These are phyloP conservation scores for Candoia aspera DNA, from an alignment of 2,113 vertebrate species.

Conservation along the genomic window DNA sequence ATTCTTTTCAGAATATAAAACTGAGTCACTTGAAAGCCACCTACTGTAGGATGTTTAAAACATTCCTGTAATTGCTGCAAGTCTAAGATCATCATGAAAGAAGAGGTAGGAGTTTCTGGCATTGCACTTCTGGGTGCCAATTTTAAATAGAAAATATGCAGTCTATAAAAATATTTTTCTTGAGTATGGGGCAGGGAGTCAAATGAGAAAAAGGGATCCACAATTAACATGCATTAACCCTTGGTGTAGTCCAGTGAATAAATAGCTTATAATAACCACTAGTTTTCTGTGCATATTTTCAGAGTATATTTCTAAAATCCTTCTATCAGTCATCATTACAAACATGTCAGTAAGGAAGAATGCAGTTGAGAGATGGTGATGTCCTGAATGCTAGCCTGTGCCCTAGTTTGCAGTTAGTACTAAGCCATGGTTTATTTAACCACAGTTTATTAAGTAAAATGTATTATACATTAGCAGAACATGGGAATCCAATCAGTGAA, in stretches of 20 bases:
- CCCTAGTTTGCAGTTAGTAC: not conserved
- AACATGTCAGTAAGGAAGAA: not conserved
- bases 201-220: not conserved
- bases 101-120: not conserved
- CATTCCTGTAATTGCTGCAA: constrained; percentile 57
- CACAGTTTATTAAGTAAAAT: not conserved
- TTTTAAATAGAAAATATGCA: constrained; percentile 15
- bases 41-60: constrained; percentile 61
- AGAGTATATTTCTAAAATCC: not conserved
- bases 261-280: not conserved
- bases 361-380: not conserved
- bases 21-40: constrained; percentile 70
- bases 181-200: not conserved
- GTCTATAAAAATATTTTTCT: not conserved
- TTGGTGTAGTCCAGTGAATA: not conserved
- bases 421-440: not conserved
- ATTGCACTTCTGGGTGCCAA: not conserved
- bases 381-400: not conserved
- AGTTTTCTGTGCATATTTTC: not conserved
- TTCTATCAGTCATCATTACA: not conserved
- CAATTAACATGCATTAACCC: not conserved
- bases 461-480: not conserved
- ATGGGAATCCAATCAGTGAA: not conserved
- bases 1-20: constrained; percentile 66
- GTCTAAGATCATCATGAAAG: constrained; percentile 19